Percentiles rank a stretch among this genome's conserved stretches.
phyloP scores from a whole-genome alignment of 64 coral and sea anemone genomes.

The Actinia tenebrosa region DNA sequence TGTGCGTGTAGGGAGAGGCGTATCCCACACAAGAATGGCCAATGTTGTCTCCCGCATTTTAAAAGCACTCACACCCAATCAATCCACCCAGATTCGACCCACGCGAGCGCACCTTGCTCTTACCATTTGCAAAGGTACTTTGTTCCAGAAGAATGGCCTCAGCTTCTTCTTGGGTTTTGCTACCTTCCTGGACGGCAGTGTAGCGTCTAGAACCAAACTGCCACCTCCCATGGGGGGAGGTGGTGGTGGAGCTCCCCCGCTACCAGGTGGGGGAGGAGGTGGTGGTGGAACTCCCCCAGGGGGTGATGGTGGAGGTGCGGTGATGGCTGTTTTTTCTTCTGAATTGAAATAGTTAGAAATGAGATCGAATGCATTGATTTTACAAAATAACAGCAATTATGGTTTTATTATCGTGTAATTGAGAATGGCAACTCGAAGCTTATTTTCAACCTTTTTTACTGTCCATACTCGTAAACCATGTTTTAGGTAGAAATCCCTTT shows the following conservation, averaged over 20 bases:
- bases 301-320: conserved; percentile 1
- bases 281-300: conserved; percentile 40
- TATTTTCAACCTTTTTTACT: too few relatives aligned
- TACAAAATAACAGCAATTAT: too few relatives aligned
- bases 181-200: conserved; percentile 33
- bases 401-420: too few relatives aligned
- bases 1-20: too few relatives aligned
- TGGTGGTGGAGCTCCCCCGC: conserved; percentile 69
- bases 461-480: too few relatives aligned
- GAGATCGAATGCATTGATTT: neutral
- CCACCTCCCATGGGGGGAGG: conserved; percentile 27
- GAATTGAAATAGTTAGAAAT: neutral
- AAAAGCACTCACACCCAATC: too few relatives aligned
- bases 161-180: conserved; percentile 72
- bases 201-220: conserved; percentile 27
- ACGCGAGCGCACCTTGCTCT: neutral
- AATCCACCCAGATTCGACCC: too few relatives aligned
- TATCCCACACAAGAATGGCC: too few relatives aligned
- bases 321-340: neutral
- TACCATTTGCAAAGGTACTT: conserved; percentile 81
- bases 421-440: too few relatives aligned
- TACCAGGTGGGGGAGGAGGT: conserved; percentile 60
- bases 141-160: conserved; percentile 88
- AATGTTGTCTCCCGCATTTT: too few relatives aligned
- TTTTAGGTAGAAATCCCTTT: too few relatives aligned